These are phyloP conservation scores for Caenorhabditis tropicalis DNA, from an alignment of 1,140 invertebrate species.

Conservation along the genomic window DNA sequence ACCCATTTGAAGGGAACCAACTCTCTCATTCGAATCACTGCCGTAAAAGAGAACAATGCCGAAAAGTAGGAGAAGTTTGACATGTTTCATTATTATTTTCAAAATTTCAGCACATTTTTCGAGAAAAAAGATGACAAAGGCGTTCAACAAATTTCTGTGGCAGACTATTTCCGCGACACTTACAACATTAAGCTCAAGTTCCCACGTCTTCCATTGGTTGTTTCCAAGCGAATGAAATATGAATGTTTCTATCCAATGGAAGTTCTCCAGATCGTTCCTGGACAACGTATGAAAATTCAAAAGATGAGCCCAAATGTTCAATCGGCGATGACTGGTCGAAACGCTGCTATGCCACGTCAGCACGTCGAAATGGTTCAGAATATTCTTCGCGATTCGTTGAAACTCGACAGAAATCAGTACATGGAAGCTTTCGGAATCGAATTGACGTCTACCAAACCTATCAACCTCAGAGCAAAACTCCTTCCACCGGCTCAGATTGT, in stretches of 20 bases:
- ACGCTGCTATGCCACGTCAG: not conserved
- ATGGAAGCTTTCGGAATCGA: slow-evolving; percentile 5
- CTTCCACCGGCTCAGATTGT: not conserved
- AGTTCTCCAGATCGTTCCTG: not conserved
- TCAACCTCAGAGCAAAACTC: not conserved
- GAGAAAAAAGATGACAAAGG: not conserved
- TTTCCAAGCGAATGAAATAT: not conserved
- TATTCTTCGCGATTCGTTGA: not conserved
- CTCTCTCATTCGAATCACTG: not conserved
- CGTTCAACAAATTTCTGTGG: not conserved
- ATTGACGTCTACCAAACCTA: not conserved
- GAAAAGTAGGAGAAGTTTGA: not conserved
- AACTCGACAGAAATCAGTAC: not conserved
- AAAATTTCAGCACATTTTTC: not conserved
- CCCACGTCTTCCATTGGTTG: not conserved
- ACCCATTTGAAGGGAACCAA: not conserved
- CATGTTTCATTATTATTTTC: not conserved
- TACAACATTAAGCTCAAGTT: slow-evolving; percentile 1
- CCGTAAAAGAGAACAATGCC: not conserved
- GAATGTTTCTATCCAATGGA: slow-evolving; percentile 23
- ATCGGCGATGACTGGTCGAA: not conserved
- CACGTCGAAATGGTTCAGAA: not conserved
- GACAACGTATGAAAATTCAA: not conserved
- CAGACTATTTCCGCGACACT: not conserved
- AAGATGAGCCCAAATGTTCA: not conserved